phyloP scores from a whole-genome alignment of 2,113 vertebrate genomes.

The Callipepla californica region DNA sequence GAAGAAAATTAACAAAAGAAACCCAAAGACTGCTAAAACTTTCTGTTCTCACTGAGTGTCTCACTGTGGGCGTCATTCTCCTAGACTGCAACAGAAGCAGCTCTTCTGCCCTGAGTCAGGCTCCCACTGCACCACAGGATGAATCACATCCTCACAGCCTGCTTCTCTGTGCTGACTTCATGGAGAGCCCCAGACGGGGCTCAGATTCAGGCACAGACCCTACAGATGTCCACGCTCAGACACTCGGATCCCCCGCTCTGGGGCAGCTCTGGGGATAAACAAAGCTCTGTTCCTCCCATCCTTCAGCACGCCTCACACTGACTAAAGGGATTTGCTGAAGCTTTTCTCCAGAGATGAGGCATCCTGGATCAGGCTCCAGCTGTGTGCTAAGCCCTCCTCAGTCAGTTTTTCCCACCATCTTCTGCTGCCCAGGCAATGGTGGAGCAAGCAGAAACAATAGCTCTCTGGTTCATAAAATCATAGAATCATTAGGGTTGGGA shows the following conservation, averaged over 20 bases:
- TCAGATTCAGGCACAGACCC: not conserved
- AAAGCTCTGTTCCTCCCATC: not conserved
- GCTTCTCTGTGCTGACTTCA: not conserved
- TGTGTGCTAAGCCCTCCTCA: not conserved
- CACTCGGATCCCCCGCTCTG: not conserved
- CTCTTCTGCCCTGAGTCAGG: not conserved
- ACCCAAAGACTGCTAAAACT: not conserved
- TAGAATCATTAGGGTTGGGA: too few species aligned
- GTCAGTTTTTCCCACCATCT: not conserved
- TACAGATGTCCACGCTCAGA: not conserved
- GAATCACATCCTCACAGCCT: not conserved
- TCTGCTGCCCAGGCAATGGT: not conserved
- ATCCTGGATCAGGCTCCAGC: not conserved
- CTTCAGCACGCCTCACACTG: not conserved
- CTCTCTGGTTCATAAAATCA: not conserved
- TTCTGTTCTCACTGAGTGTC: not conserved
- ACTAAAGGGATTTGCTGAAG: not conserved
- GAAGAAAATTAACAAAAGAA: not conserved
- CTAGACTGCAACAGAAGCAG: not conserved
- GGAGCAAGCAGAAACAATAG: not conserved
- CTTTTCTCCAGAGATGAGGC: not conserved
- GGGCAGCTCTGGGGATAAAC: not conserved
- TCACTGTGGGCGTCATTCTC: not conserved
- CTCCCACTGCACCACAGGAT: not conserved
- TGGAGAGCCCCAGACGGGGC: not conserved